Percentiles rank a stretch among this genome's conserved stretches.
Evolutionary conservation across 2,113 vertebrate species (phyloP).

Genomic region (Neoarius graeffei): DNA sequence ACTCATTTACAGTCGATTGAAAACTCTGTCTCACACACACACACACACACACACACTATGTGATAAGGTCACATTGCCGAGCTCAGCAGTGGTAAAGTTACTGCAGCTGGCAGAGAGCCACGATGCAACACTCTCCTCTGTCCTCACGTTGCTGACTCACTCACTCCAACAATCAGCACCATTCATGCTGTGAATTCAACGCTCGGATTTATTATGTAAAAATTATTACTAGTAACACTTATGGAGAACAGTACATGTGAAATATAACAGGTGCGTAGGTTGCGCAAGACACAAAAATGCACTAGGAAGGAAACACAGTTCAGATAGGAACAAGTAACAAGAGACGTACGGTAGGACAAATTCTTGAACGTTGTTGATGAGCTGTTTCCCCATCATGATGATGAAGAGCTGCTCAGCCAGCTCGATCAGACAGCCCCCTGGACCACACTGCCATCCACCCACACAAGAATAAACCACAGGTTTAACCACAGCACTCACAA

Average conservation of each 20-base stretch:
- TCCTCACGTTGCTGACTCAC: constrained; percentile 25
- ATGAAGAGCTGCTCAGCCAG: constrained; percentile 80
- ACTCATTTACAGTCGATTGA: background rate
- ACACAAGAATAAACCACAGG: constrained; percentile 39
- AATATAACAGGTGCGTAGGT: background rate
- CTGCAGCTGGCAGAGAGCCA: constrained; percentile 17
- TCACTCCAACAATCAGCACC: constrained; percentile 13
- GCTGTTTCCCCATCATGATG: constrained; percentile 81
- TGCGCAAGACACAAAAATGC: background rate
- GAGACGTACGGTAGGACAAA: constrained; percentile 75
- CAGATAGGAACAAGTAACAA: background rate
- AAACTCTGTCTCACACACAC: background rate
- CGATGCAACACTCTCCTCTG: constrained; percentile 45
- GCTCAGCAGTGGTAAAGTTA: constrained; percentile 19
- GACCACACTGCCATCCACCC: constrained; percentile 69
- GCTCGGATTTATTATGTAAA: background rate
- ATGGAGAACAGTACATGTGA: background rate
- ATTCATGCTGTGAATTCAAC: background rate
- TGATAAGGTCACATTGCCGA: constrained; percentile 9
- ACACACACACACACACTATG: background rate
- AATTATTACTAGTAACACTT: background rate
- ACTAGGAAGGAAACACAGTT: background rate
- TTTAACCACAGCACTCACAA: constrained; percentile 7
- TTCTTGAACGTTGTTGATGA: constrained; percentile 78
- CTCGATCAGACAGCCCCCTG: constrained; percentile 76